Conservation (phyloP, 2,888 invertebrate genomes). For the Cheilosia impressa region DNA sequence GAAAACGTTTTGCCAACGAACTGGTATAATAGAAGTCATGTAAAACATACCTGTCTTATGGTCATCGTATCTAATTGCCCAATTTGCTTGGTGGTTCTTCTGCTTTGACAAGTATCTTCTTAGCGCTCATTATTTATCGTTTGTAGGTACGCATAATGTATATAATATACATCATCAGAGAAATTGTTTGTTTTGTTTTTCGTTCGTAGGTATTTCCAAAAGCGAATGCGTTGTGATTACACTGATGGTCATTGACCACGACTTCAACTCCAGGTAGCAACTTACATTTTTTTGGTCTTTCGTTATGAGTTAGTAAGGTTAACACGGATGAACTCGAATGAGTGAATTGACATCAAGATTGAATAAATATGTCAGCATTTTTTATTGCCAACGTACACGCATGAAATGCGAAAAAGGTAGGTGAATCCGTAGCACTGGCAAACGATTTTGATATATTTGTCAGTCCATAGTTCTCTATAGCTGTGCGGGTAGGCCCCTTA, state of each 20-base stretch:
- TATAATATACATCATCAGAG: neutral
- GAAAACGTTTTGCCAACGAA: neutral
- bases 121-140: conserved; percentile 19
- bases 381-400: neutral
- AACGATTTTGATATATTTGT: no score
- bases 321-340: conserved; percentile 1
- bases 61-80: conserved; percentile 32
- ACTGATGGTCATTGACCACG: conserved; percentile 51
- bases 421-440: no score
- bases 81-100: conserved; percentile 21
- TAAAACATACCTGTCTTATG: neutral
- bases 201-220: neutral
- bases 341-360: conserved; percentile 26
- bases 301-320: neutral
- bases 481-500: no score
- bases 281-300: neutral
- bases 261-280: conserved; percentile 9
- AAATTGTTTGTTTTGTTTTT: neutral
- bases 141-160: neutral
- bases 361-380: conserved; percentile 1
- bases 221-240: conserved; percentile 39
- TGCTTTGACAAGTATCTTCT: conserved; percentile 1
- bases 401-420: neutral
- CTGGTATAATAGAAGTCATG: neutral
- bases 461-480: no score